phyloP scores from a whole-genome alignment of 2,113 vertebrate genomes.

The Trogon surrucura region DNA sequence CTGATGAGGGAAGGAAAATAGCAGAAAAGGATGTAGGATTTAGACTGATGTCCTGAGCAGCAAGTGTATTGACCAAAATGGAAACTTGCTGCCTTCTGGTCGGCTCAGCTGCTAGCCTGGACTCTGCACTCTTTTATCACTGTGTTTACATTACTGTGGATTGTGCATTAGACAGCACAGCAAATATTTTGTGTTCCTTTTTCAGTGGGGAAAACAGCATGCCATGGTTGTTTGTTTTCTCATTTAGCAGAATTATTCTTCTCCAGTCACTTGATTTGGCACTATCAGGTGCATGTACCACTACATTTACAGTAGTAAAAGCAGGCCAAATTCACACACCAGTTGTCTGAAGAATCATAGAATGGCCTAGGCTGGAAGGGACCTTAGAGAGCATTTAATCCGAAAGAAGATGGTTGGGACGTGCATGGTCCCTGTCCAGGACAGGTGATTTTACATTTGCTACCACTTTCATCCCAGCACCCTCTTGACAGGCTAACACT shows the following conservation, averaged over 20 bases:
- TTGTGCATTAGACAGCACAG: background rate
- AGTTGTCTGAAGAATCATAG: background rate
- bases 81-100: background rate
- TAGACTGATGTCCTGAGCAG: background rate
- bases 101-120: background rate
- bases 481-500: background rate
- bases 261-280: background rate
- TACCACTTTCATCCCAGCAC: background rate
- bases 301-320: background rate
- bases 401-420: background rate
- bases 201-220: background rate
- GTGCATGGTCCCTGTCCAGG: background rate
- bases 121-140: background rate
- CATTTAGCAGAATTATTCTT: background rate
- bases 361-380: no score
- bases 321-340: background rate
- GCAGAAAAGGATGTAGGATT: background rate
- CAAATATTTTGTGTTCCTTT: background rate
- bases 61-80: fast-evolving
- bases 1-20: background rate
- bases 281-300: background rate
- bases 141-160: background rate
- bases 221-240: background rate
- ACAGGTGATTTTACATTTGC: background rate
- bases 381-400: no score